Evolutionary conservation across 2,888 invertebrate species (phyloP), one percentile per base, ranked within the genome.

Genomic region (Trissolcus japonicus): DNA sequence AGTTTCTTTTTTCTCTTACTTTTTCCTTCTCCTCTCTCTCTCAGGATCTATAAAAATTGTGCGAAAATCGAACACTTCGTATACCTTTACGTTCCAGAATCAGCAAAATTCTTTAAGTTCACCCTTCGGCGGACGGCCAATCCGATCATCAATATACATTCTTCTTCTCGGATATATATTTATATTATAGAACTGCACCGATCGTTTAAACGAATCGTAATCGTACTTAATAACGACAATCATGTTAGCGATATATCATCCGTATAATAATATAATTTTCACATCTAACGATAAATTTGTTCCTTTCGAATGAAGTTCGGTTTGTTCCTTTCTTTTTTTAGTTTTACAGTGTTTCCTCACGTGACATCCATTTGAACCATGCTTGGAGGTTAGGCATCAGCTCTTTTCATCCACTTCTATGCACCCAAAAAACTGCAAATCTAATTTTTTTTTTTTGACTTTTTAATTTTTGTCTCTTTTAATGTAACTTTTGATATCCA

Each of bases 221-320:
- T 84, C 82, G 82, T 84, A 86, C 83, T 83, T 83, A 82, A 86
- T 85, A 87, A 87, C 85, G 86, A 86, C 86, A 86, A 86, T 87
- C 85, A 87, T 83, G 80, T 80, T 87, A 85, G 84, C 83, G 82
- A 83, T 83, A 84, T 83, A 86, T 86, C 85, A 83, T 86, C 84
- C 86, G 83, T 85, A 85, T 85, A 83, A 86, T 87, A 87, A 86
- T 87, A 87, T 88, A 86, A 85, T 86, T 86, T 86, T 83, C 87
- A 88, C 88, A 88, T 87, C 86, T 88, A 89, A 88, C 87, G 86
- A 88, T 88, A 87, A 88, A 86, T 86, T 85, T 85, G 63, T 77
- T 54, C 43, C 40, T 65, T 61, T 75, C 68, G 72, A 78, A 78
- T 66, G 69, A 72, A 76, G 61, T 81, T 35, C 73, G 68, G 68